Evolutionary conservation across 2,797 vertebrate species (phyloP).

Genomic region (Coregonus suidteri): DNA sequence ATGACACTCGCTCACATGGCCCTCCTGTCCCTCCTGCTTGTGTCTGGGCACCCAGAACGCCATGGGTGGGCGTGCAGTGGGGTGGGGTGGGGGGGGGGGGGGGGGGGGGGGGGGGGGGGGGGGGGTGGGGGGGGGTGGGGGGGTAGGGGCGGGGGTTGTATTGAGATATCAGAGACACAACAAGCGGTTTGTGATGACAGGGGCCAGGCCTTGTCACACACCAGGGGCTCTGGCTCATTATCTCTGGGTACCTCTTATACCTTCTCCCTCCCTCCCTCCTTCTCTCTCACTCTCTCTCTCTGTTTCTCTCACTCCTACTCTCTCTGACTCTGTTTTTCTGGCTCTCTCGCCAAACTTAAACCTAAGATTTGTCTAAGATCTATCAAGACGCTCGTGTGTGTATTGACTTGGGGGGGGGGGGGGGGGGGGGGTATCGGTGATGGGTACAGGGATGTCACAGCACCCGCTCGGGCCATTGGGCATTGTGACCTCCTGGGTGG

Average conservation of each 20-base stretch:
- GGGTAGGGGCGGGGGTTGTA: slow-evolving; percentile 3
- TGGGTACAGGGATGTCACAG: background rate
- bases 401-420: no score
- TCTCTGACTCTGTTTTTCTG: no score
- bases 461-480: background rate
- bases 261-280: slow-evolving; percentile 1
- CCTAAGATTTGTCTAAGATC: no score
- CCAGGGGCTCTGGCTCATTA: slow-evolving; percentile 43
- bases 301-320: background rate
- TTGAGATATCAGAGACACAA: slow-evolving; percentile 60
- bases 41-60: slow-evolving; percentile 66
- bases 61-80: slow-evolving; percentile 37
- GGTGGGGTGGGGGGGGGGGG: slow-evolving; percentile 32
- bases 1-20: slow-evolving; percentile 92
- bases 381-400: no score
- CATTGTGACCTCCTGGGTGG: slow-evolving; percentile 74
- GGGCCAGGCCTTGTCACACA: no score
- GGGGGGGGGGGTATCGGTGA: no score
- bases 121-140: slow-evolving; percentile 28
- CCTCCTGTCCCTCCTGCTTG: slow-evolving; percentile 9
- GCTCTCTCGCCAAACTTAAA: no score
- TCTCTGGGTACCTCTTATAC: background rate
- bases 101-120: slow-evolving; percentile 31
- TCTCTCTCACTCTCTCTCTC: slow-evolving; percentile 1
- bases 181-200: slow-evolving; percentile 68